Base-by-base conservation (phyloP, 2,113 vertebrate genomes). In the Mystacornis crossleyi region DNA sequence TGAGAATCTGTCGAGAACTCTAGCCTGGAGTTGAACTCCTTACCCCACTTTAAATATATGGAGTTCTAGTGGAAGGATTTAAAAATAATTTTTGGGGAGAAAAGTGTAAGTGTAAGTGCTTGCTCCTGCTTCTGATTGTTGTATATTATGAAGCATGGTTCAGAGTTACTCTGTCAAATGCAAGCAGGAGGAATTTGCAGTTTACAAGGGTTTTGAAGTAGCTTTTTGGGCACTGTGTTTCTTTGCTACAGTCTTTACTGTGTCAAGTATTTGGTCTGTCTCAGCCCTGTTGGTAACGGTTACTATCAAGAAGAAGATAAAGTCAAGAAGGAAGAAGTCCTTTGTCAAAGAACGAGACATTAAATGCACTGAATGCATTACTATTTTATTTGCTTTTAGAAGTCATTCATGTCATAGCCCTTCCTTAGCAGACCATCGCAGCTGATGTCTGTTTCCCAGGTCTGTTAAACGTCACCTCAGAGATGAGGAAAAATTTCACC, bases 381-480 rank as follows among this genome's bases (percentile, higher is more conserved):
- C 55, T 89, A 20, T 57, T 93, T 86, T 88, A 77, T 85, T 90
- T 94, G 64, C 81, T 94, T 94, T 92, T 92, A 86, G 86, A 81
- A 93, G 79, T 86, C 71, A 73, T 66, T 91, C 53, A 50, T 93
- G 62, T 29, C 43, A 31, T 62, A 85, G 70, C 38, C 60, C 55
- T 90, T 96, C 40, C 78, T 62, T 60, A 70, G 20, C 54, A 85
- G 81, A 51, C 36, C 45, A 36, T 86, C 8, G 3, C 67, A 90
- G 79, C 60, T 55, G 28, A 19, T 64, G 29, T 81, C 85, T 95
- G 75, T 84, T 96, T 92, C 31, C 19, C n/a, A 58, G 80, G 88
- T 91, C 95, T 97, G 95, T 86, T 94, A 83, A 93, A 94, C 90
- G 80, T 97, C 90, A 94, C 79, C 54, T 85, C 36, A 86, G 89